phyloP scores from a whole-genome alignment of 2,113 vertebrate genomes.

The Solenodon paradoxus region DNA sequence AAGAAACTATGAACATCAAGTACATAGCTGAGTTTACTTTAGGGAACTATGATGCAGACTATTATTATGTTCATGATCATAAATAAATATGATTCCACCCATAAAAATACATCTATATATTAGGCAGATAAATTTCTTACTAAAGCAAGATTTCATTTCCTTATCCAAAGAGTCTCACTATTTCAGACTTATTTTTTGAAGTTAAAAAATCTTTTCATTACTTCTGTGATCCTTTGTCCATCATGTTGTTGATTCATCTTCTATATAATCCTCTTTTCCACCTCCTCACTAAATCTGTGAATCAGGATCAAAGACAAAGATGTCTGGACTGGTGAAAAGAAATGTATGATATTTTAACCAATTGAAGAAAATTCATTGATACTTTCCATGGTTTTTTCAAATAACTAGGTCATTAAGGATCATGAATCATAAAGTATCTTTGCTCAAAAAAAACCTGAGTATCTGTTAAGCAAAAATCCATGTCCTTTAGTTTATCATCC shows the following conservation, averaged over 20 bases:
- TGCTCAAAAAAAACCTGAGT: slow-evolving; percentile 52
- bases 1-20: neutral
- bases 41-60: slow-evolving; percentile 28
- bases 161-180: slow-evolving; percentile 71
- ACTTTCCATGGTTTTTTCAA: slow-evolving; percentile 65
- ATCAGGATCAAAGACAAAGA: slow-evolving; percentile 69
- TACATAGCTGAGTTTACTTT: slow-evolving; percentile 3
- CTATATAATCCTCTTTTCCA: slow-evolving; percentile 62
- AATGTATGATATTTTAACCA: slow-evolving; percentile 65
- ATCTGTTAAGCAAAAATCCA: slow-evolving; percentile 55
- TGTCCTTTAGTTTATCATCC: slow-evolving; percentile 48
- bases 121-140: slow-evolving; percentile 51
- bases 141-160: slow-evolving; percentile 58
- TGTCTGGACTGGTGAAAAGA: slow-evolving; percentile 70
- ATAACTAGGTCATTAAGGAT: slow-evolving; percentile 56
- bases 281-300: slow-evolving; percentile 70
- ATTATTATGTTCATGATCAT: slow-evolving; percentile 2
- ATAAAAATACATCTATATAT: slow-evolving; percentile 17
- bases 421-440: slow-evolving; percentile 51
- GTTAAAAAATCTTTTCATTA: slow-evolving; percentile 74
- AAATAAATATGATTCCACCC: slow-evolving; percentile 39
- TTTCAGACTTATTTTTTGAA: slow-evolving; percentile 72
- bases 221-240: slow-evolving; percentile 76
- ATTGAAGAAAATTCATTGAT: slow-evolving; percentile 68
- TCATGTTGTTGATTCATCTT: slow-evolving; percentile 67